phyloP scores from a whole-genome alignment of 2,797 vertebrate genomes.

The Coracias cyanogaster region DNA sequence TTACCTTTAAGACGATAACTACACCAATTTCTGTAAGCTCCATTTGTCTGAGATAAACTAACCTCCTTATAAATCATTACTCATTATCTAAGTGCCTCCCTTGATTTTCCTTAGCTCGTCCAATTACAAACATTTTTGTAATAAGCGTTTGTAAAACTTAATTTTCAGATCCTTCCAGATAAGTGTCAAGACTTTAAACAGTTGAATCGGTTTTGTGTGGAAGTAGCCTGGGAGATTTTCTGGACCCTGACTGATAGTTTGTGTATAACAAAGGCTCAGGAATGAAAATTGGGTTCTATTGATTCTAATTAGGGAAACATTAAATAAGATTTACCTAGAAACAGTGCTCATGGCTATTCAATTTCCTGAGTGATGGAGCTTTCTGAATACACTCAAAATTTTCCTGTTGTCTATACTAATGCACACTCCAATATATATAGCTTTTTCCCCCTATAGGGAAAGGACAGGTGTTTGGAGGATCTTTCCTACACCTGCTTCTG shows the following conservation, averaged over 20 bases:
- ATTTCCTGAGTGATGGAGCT: constrained; percentile 72
- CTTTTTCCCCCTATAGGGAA: not conserved
- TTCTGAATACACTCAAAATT: constrained; percentile 46
- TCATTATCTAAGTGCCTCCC: constrained; percentile 67
- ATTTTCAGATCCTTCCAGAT: constrained; percentile 73
- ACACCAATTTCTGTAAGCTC: constrained; percentile 63
- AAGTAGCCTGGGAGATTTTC: constrained; percentile 75
- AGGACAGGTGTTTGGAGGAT: not conserved
- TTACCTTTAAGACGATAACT: constrained; percentile 68
- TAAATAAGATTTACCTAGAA: constrained; percentile 96
- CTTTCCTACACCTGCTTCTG: not conserved
- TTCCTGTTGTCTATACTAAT: not conserved
- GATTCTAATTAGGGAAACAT: constrained; percentile 99
- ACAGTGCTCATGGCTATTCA: constrained; percentile 83
- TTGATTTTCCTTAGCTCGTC: constrained; percentile 65
- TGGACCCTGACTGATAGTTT: constrained; percentile 86
- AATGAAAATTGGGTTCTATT: constrained; percentile 95
- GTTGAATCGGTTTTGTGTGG: not conserved
- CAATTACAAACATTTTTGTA: constrained; percentile 73
- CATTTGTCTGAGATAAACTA: constrained; percentile 66
- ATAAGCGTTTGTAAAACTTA: constrained; percentile 76
- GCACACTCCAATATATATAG: not conserved
- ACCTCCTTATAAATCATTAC: constrained; percentile 70
- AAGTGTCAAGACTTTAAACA: constrained; percentile 46
- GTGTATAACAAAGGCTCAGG: constrained; percentile 84